phyloP scores from a whole-genome alignment of 2,797 vertebrate genomes.

The Phoxinus dragarum region DNA sequence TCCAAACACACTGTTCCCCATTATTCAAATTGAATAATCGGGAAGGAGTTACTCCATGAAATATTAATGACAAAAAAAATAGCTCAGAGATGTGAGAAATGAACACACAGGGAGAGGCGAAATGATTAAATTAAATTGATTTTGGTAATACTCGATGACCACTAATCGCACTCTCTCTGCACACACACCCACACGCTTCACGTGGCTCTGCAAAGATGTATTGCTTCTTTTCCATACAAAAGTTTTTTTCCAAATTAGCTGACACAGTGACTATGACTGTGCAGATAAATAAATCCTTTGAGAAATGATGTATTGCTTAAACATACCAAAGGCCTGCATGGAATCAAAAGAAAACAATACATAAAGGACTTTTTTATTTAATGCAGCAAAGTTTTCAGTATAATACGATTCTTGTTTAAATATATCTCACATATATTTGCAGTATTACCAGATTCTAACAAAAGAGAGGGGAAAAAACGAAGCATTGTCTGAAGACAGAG shows the following conservation, averaged over 20 bases:
- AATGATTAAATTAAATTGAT: slow-evolving; percentile 59
- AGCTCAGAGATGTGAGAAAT: slow-evolving; percentile 35
- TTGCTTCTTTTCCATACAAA: slow-evolving; percentile 37
- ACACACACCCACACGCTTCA: background rate
- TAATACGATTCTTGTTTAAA: slow-evolving; percentile 10
- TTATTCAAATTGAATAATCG: slow-evolving; percentile 45
- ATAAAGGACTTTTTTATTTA: background rate
- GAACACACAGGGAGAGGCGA: slow-evolving; percentile 43
- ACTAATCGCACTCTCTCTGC: slow-evolving; percentile 7
- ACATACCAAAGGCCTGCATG: slow-evolving; percentile 5
- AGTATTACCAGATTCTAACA: slow-evolving; percentile 2
- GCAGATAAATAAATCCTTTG: slow-evolving; percentile 27
- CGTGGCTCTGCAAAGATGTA: slow-evolving; percentile 44
- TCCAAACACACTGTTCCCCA: slow-evolving; percentile 14
- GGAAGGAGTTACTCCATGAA: slow-evolving; percentile 40
- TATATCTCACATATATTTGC: slow-evolving; percentile 13
- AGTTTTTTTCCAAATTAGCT: slow-evolving; percentile 30
- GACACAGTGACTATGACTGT: slow-evolving; percentile 37
- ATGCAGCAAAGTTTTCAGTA: background rate
- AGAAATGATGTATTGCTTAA: slow-evolving; percentile 35
- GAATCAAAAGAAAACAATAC: slow-evolving; percentile 23
- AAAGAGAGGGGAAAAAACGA: background rate
- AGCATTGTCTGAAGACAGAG: background rate
- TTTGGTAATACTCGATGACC: slow-evolving; percentile 54
- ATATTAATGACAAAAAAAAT: slow-evolving; percentile 54